Conservation (phyloP, 1,140 invertebrate species). For the Contarinia nasturtii region DNA sequence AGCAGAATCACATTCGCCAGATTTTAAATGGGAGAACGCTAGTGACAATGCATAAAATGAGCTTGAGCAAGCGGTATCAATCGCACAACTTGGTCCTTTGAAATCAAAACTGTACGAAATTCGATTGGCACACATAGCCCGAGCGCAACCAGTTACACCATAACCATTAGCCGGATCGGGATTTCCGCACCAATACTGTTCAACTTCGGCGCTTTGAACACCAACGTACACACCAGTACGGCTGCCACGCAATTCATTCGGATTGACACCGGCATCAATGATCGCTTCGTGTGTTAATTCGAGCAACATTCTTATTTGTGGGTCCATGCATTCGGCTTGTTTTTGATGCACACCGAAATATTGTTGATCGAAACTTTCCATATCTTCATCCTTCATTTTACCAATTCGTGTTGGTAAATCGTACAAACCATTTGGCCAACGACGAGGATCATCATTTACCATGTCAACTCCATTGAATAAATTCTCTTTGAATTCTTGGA, state of each 20-base stretch:
- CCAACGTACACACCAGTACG: slow-evolving; percentile 38
- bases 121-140: slow-evolving; percentile 37
- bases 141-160: background rate
- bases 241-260: slow-evolving; percentile 25
- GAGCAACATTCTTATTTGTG: slow-evolving; percentile 65
- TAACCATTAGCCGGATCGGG: slow-evolving; percentile 3
- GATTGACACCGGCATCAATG: slow-evolving; percentile 57
- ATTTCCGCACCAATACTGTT: slow-evolving; percentile 68
- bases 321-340: slow-evolving; percentile 74
- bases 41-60: slow-evolving; percentile 68
- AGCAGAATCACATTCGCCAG: slow-evolving; percentile 57
- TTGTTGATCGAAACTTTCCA: slow-evolving; percentile 62
- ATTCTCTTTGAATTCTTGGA: slow-evolving; percentile 46
- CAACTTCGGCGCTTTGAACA: slow-evolving; percentile 66
- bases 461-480: slow-evolving; percentile 26
- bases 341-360: slow-evolving; percentile 69
- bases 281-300: slow-evolving; percentile 75
- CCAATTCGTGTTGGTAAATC: slow-evolving; percentile 47
- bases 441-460: slow-evolving; percentile 36
- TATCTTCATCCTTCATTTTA: slow-evolving; percentile 44
- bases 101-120: slow-evolving; percentile 57
- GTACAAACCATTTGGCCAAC: slow-evolving; percentile 41
- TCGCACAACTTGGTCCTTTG: slow-evolving; percentile 49
- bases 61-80: slow-evolving; percentile 86
- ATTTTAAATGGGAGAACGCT: slow-evolving; percentile 34